A percentile compares a stretch with the other conserved stretches of the same genome.
These are phyloP conservation scores for Hetaerina titia DNA, from an alignment of 2,888 invertebrate genomes.

Conservation along the genomic window DNA sequence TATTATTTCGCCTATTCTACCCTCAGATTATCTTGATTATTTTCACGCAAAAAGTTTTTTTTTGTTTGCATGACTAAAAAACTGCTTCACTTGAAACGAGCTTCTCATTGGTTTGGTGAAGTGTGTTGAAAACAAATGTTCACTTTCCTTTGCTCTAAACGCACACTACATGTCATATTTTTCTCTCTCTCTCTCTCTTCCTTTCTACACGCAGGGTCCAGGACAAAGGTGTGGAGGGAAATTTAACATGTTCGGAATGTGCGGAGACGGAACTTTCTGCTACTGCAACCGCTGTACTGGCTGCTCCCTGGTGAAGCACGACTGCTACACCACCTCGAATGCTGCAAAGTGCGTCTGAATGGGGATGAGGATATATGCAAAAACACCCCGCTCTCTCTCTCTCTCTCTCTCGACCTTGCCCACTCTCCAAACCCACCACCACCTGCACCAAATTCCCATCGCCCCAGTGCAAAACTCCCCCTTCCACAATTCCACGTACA, in stretches of 20 bases:
- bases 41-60: too few species aligned
- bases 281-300: conserved; percentile 76
- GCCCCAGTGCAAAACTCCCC: not conserved
- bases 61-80: too few species aligned
- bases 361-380: not conserved
- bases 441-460: not conserved
- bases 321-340: conserved; percentile 73
- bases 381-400: not conserved
- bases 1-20: too few species aligned
- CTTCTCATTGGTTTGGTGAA: too few species aligned
- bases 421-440: not conserved
- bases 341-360: conserved; percentile 57
- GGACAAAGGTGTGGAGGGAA: conserved; percentile 77
- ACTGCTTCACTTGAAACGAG: too few species aligned
- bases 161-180: not conserved
- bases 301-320: conserved; percentile 75
- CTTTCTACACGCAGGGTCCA: conserved; percentile 75
- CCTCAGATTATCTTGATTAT: too few species aligned
- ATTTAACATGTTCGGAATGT: conserved; percentile 75
- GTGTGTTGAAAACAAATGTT: not conserved
- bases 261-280: conserved; percentile 76
- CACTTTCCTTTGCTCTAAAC: not conserved
- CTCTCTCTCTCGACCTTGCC: not conserved
- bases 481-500: too few species aligned
- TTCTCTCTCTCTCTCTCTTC: not conserved